Base-by-base conservation (phyloP, 35 echinoderm and acorn worm genomes). In the Amphiura filiformis region DNA sequence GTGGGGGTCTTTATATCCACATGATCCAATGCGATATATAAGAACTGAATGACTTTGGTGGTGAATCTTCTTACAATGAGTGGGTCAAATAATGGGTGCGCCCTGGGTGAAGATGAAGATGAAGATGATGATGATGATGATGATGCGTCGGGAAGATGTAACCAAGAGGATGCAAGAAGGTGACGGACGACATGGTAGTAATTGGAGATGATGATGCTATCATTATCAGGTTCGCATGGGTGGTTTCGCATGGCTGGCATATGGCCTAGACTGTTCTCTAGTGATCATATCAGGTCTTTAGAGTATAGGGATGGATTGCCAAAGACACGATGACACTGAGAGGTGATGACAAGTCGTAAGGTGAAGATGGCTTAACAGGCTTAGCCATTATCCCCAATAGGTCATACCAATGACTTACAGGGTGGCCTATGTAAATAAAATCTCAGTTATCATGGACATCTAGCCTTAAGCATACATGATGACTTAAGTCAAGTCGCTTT, bases 161-260 rank as follows among this genome's bases (percentile, higher is more conserved):
- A n/a, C 15, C 17, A n/a, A 70, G 61, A 70, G 15, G 28, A 70
- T 2, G 44, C 44, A 70, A 70, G 2, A 1, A 70, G 26, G 61
- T 70, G 61, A 70, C 28, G 61, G 61, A 30, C 61, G 61, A 70
- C 61, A 70, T 70, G 61, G 61, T 70, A 26, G 61, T 70, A 70
- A 70, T 70, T 23, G 44, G 28, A 70, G 15, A 18, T 30, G 61
- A 70, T 70, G 61, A 70, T 70, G 44, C 61, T 70, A 70, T 70
- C 61, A 70, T 70, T 70, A 70, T 70, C 61, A 70, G 61, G 61
- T 70, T 70, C 61, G 61, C 61, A 70, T 70, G 61, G 61, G 61
- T 70, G 61, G 61, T 70, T 70, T 70, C 61, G 61, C 61, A 70
- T 70, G 61, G 61, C 61, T 70, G 61, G 61, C 61, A 70, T 70